Conservation (phyloP, 2,888 invertebrate species). For the Rotaria magnacalcarata region DNA sequence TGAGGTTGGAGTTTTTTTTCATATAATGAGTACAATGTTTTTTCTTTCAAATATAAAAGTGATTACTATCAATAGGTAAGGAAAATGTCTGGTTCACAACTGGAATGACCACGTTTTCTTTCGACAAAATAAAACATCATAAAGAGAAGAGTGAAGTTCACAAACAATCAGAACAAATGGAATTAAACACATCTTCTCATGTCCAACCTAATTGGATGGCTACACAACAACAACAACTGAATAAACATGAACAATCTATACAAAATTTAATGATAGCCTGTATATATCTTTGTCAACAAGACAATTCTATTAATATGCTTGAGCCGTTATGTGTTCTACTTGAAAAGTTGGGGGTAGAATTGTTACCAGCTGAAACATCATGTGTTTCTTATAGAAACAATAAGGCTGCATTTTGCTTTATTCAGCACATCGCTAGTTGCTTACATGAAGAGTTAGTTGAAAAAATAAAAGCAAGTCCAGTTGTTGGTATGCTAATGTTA, state of each 20-base stretch:
- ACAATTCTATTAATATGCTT: not conserved
- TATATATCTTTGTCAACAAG: conserved; percentile 2
- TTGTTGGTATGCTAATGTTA: not conserved
- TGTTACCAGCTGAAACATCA: not conserved
- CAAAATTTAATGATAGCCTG: not conserved
- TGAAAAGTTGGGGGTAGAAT: not conserved
- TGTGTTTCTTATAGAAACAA: not conserved
- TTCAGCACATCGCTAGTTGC: not conserved
- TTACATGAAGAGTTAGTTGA: not conserved
- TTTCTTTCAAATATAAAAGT: not conserved
- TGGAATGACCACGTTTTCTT: not conserved
- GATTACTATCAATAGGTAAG: not conserved
- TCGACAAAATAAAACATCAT: not conserved
- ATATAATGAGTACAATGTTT: too few species aligned
- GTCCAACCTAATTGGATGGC: not conserved
- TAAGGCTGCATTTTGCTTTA: not conserved
- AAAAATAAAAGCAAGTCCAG: not conserved
- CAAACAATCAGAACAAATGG: not conserved
- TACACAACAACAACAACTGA: not conserved
- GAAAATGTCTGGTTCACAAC: not conserved
- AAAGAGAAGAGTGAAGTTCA: not conserved
- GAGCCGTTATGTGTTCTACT: not conserved
- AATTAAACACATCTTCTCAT: not conserved
- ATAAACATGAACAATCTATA: not conserved
- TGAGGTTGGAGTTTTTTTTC: too few species aligned